Conservation (phyloP, 2,113 vertebrate species). For the Heterochromis multidens region DNA sequence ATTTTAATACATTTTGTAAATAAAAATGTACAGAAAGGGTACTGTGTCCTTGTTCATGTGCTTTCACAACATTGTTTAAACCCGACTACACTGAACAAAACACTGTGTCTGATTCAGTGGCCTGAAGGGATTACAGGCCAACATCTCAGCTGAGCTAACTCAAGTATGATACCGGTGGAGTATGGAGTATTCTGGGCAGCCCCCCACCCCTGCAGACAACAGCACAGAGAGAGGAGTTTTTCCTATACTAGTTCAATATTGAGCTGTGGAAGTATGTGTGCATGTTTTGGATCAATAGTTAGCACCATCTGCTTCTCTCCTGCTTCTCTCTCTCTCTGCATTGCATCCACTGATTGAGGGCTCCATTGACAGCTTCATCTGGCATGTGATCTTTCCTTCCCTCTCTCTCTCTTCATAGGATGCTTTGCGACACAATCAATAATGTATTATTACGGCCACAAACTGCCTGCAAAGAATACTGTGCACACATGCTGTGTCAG, state of each 20-base stretch:
- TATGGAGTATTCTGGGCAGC: neutral
- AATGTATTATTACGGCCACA: slow-evolving; percentile 44
- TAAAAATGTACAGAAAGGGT: slow-evolving; percentile 94
- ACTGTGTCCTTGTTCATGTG: slow-evolving; percentile 20
- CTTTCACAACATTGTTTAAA: neutral
- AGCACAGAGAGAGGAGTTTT: slow-evolving; percentile 27
- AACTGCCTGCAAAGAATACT: slow-evolving; percentile 26
- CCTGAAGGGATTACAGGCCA: neutral
- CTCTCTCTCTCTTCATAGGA: slow-evolving; percentile 11
- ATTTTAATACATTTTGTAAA: slow-evolving; percentile 99
- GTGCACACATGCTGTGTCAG: neutral
- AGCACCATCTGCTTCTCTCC: slow-evolving; percentile 48
- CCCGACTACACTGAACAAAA: neutral
- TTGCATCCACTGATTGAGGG: slow-evolving; percentile 54
- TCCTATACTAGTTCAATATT: slow-evolving; percentile 48
- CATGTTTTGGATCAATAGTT: slow-evolving; percentile 61
- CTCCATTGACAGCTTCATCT: slow-evolving; percentile 65
- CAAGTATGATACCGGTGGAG: neutral
- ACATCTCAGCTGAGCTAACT: neutral
- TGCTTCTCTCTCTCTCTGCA: slow-evolving; percentile 5
- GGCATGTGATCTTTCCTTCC: slow-evolving; percentile 37
- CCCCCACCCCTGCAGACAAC: slow-evolving; percentile 3
- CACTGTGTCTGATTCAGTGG: neutral
- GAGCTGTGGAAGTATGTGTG: slow-evolving; percentile 49
- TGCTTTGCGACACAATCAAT: slow-evolving; percentile 53